Evolutionary conservation across 2,888 invertebrate species (phyloP).

Genomic region (Drosophila hawaiiensis): DNA sequence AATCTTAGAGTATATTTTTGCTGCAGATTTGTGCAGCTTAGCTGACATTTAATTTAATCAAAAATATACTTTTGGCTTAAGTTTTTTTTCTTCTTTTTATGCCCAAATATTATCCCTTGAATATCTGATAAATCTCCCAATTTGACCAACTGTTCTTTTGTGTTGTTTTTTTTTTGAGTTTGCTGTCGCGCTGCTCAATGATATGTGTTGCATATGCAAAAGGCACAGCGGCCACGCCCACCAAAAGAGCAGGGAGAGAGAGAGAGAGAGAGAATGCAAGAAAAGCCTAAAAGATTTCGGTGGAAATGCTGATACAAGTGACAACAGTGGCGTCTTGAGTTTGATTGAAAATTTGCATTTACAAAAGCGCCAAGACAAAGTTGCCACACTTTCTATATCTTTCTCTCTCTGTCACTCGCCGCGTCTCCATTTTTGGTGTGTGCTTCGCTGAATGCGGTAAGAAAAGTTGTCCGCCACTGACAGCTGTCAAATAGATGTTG

Average conservation of each 20-base stretch:
- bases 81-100: background rate
- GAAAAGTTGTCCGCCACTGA: conserved; percentile 64
- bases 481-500: conserved; percentile 77
- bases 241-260: background rate
- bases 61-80: too few relatives aligned
- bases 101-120: background rate
- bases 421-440: background rate
- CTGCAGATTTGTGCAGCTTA: background rate
- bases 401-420: background rate
- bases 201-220: conserved; percentile 70
- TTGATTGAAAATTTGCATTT: conserved; percentile 78
- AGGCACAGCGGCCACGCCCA: conserved; percentile 41
- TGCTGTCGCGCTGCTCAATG: conserved; percentile 28
- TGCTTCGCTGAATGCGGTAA: conserved; percentile 27
- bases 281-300: conserved; percentile 59
- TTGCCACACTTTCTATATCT: conserved; percentile 12
- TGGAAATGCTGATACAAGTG: conserved; percentile 62
- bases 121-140: background rate
- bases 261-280: background rate
- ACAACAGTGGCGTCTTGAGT: conserved; percentile 53
- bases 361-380: conserved; percentile 53
- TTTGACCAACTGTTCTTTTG: conserved; percentile 25
- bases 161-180: conserved; percentile 12
- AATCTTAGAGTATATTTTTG: background rate
- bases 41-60: background rate